A percentile compares a stretch with the other conserved stretches of the same genome.
These are phyloP conservation scores for Florisuga fusca DNA, from an alignment of 2,797 vertebrate species.

Conservation along the genomic window DNA sequence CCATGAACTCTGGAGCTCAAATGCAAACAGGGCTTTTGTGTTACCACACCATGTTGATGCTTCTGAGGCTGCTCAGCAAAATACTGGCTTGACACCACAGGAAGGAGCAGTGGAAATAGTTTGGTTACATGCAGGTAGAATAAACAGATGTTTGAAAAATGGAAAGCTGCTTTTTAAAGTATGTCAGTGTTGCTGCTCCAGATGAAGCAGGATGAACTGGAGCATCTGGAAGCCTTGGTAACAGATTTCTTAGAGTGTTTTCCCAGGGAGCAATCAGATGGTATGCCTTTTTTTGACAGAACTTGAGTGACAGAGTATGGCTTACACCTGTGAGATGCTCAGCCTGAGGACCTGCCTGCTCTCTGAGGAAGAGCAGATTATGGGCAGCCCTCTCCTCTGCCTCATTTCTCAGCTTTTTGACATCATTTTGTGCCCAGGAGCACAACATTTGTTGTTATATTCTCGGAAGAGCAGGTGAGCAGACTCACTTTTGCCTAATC, in stretches of 20 bases:
- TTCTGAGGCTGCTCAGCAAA: constrained; percentile 31
- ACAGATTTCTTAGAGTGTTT: constrained; percentile 53
- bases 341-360: background rate
- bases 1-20: background rate
- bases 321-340: constrained; percentile 29
- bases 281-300: constrained; percentile 17
- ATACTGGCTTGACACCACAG: background rate
- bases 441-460: background rate
- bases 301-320: constrained; percentile 10
- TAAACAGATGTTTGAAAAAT: constrained; percentile 61
- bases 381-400: background rate
- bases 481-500: background rate
- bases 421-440: background rate
- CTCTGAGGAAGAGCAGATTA: background rate
- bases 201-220: constrained; percentile 39
- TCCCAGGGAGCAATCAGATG: constrained; percentile 39
- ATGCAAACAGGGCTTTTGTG: constrained; percentile 41
- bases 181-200: constrained; percentile 14
- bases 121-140: constrained; percentile 54
- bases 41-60: background rate
- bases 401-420: constrained; percentile 28
- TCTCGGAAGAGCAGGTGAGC: background rate
- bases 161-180: constrained; percentile 24
- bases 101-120: constrained; percentile 63
- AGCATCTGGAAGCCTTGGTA: constrained; percentile 68